Conservation (phyloP, 2,113 vertebrate species). For the Numida meleagris region DNA sequence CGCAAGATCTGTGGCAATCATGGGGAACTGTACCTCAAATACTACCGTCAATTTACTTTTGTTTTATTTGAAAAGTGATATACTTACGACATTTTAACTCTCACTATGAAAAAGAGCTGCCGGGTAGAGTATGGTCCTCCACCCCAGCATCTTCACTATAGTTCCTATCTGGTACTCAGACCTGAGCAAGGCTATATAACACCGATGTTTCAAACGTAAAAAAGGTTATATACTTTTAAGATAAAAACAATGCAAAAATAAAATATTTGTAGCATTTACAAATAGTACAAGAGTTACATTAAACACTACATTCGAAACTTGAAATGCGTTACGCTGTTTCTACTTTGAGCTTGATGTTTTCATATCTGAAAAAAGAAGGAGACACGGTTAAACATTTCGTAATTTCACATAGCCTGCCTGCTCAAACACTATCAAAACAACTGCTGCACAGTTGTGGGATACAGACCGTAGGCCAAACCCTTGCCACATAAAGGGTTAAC, state of each 20-base stretch:
- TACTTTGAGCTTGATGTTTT: conserved; percentile 74
- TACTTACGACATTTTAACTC: neutral
- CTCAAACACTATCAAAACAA: neutral
- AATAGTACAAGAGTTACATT: conserved; percentile 81
- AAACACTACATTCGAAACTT: conserved; percentile 71
- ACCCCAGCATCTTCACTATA: neutral
- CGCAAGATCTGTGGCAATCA: neutral
- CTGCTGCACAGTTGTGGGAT: neutral
- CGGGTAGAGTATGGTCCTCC: conserved; percentile 31
- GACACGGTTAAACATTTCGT: neutral
- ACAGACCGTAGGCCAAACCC: neutral
- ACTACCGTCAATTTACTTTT: conserved; percentile 24
- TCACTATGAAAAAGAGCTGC: conserved; percentile 19
- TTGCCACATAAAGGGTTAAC: neutral
- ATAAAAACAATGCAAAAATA: conserved; percentile 87
- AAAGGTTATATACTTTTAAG: conserved; percentile 78
- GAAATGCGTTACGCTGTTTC: conserved; percentile 51
- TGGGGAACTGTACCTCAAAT: neutral
- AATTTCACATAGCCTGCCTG: fast-evolving
- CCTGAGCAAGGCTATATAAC: conserved; percentile 74
- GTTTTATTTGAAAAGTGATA: neutral
- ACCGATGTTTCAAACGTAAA: conserved; percentile 73
- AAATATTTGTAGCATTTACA: conserved; percentile 85
- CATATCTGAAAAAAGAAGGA: conserved; percentile 70
- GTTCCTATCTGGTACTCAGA: conserved; percentile 50